These are phyloP conservation scores for Channa maculata DNA, from an alignment of 2,113 vertebrate species.

Conservation along the genomic window DNA sequence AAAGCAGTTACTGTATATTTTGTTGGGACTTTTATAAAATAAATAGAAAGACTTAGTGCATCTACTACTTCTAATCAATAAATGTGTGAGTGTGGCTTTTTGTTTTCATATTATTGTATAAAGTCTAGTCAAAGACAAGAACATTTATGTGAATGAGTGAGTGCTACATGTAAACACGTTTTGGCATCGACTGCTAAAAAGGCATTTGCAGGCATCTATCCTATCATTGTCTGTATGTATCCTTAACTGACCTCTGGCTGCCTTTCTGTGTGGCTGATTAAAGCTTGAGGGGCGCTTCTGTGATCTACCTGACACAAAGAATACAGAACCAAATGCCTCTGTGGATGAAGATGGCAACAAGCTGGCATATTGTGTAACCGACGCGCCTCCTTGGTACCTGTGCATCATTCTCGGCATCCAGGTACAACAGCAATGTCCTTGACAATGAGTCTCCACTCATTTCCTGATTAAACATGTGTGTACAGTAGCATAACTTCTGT, in stretches of 20 bases:
- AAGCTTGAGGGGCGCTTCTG: conserved; percentile 76
- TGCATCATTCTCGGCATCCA: conserved; percentile 94
- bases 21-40: neutral
- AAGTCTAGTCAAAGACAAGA: no score
- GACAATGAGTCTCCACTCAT: neutral
- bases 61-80: neutral
- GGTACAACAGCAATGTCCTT: conserved; percentile 69
- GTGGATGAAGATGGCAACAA: conserved; percentile 57
- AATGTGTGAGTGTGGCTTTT: no score
- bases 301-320: conserved; percentile 59
- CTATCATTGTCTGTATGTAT: no score
- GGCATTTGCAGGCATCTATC: neutral
- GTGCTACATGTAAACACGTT: neutral
- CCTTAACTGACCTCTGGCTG: neutral
- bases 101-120: no score
- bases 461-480: neutral
- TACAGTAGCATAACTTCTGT: neutral
- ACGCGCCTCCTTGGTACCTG: conserved; percentile 93
- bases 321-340: conserved; percentile 46
- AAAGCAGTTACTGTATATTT: neutral
- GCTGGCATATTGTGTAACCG: conserved; percentile 87
- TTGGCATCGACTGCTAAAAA: neutral
- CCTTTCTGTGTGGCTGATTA: neutral
- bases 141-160: no score
- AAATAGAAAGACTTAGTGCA: neutral